Conservation (phyloP, 2,113 vertebrate genomes). For the Suricata suricatta region DNA sequence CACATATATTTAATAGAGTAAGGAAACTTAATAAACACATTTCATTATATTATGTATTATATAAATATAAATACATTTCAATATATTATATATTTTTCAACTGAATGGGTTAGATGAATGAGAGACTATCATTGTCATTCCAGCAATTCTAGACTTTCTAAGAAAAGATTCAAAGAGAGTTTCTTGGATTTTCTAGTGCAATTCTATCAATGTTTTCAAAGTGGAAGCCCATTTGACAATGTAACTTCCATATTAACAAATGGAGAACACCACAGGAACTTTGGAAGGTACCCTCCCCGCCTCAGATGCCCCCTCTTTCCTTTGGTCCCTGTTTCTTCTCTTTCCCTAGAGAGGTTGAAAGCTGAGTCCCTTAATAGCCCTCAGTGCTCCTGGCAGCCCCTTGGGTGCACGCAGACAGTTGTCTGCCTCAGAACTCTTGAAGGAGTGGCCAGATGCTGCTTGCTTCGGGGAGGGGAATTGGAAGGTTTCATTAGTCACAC, state of each 20-base stretch:
- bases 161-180: not conserved
- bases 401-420: not conserved
- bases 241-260: not conserved
- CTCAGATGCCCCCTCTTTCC: no score
- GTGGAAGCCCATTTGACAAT: not conserved
- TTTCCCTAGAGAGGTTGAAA: not conserved
- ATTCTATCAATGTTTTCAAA: not conserved
- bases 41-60: not conserved
- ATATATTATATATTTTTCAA: not conserved
- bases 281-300: not conserved
- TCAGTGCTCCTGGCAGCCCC: accelerated
- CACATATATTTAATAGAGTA: not conserved
- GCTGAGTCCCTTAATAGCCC: not conserved
- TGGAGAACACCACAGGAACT: not conserved
- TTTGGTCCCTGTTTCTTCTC: not conserved
- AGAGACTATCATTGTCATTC: not conserved
- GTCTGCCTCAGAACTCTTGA: not conserved
- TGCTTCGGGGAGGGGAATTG: slow-evolving; percentile 23
- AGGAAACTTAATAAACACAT: not conserved
- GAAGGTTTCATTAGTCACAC: slow-evolving; percentile 67
- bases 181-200: not conserved
- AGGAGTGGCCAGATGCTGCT: not conserved
- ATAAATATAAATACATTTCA: not conserved
- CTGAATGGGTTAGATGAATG: not conserved
- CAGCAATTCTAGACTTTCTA: not conserved